phyloP scores from a whole-genome alignment of 2,113 vertebrate genomes.

The Microcebus murinus region DNA sequence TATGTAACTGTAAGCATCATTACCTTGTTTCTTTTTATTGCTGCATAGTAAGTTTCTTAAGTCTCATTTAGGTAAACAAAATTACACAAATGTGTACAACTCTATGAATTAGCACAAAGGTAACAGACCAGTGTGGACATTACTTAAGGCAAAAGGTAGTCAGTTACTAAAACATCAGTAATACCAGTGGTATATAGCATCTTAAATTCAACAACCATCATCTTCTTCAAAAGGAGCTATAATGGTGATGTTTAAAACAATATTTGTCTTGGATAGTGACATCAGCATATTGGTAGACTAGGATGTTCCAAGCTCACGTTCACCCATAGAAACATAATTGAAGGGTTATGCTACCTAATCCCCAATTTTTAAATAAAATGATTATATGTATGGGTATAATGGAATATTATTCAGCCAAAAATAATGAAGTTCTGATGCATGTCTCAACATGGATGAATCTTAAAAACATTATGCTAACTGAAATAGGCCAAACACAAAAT shows the following conservation, averaged over 20 bases:
- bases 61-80: neutral
- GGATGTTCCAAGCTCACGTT: neutral
- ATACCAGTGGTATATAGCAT: neutral
- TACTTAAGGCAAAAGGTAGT: neutral
- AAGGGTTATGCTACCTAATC: neutral
- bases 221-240: neutral
- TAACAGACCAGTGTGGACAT: neutral
- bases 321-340: neutral
- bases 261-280: neutral
- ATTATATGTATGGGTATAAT: neutral
- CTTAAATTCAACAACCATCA: neutral
- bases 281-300: neutral
- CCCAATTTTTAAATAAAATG: neutral
- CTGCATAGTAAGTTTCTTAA: neutral
- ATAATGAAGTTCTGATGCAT: neutral
- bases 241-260: neutral
- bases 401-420: neutral
- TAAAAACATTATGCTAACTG: neutral
- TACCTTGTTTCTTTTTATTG: neutral
- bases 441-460: neutral
- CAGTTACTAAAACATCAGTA: neutral
- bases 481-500: neutral
- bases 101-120: neutral
- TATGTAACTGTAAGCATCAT: neutral
- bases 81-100: neutral